A percentile compares a stretch with the other conserved stretches of the same genome.
These are phyloP conservation scores for Myotis myotis DNA, from an alignment of 2,797 vertebrate species.

Conservation along the genomic window DNA sequence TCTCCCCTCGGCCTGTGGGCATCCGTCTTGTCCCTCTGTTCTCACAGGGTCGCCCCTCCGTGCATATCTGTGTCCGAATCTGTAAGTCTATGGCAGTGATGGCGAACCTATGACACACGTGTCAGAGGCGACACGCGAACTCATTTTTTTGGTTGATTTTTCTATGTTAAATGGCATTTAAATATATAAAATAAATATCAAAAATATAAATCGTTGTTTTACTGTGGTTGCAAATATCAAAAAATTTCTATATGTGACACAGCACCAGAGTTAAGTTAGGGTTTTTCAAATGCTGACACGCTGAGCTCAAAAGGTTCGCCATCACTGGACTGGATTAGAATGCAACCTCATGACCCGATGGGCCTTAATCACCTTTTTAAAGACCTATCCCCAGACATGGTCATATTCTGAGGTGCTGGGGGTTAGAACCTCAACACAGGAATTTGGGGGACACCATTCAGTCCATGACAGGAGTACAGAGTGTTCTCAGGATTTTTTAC, in stretches of 20 bases:
- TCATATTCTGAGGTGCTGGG: background rate
- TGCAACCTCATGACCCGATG: background rate
- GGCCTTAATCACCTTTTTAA: background rate
- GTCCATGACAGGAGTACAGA: background rate
- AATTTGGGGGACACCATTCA: background rate
- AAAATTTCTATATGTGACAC: too few relatives aligned
- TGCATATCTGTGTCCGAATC: background rate
- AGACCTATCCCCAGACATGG: background rate
- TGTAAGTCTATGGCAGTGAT: background rate
- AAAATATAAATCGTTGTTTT: too few relatives aligned
- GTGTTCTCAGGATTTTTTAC: background rate
- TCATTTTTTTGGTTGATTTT: too few relatives aligned
- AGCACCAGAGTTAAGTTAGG: too few relatives aligned
- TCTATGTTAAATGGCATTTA: too few relatives aligned
- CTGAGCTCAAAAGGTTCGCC: too few relatives aligned
- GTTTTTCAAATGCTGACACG: too few relatives aligned
- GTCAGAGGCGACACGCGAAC: too few relatives aligned
- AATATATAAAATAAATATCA: too few relatives aligned
- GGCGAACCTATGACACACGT: too few relatives aligned
- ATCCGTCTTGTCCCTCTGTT: background rate
- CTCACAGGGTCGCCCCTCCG: background rate
- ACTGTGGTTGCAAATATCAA: too few relatives aligned
- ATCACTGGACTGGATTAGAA: too few relatives aligned
- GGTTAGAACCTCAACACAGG: background rate
- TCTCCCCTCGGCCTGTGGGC: background rate